Evolutionary conservation across 2,797 vertebrate species (phyloP), one percentile per base, ranked within the genome.

Genomic region (Lagocephalus sceleratus): DNA sequence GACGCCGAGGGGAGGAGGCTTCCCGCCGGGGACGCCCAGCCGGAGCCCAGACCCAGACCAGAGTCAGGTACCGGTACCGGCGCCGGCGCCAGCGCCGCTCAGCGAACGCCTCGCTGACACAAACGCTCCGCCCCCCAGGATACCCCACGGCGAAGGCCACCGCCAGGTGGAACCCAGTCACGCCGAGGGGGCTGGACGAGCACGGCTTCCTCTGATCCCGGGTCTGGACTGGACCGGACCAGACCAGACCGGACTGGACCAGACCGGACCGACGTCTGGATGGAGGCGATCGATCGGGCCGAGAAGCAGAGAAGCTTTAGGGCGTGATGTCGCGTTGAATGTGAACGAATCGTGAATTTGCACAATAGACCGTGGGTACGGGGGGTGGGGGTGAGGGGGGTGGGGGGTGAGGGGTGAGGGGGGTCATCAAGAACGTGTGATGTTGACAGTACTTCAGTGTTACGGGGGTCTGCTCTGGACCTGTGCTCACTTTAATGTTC

Each of bases 161-260:
- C 21, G 87, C 76, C 2, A 90, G 85, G 65, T 93, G 91, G 91
- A 91, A 89, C 70, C 90, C 89, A 10, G 83, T 93, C 14, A 84
- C 89, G 66, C 52, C 81, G 3, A 91, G 88, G 71, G 87, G 85
- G 55, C 83, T 92, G 2, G 90, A 91, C 53, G 91, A 92, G 66
- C 90, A 91, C 15, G 89, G 90, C 29, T 91, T 81, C 71, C 71
- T 92, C n/a, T 92, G 80, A 91, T 60, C 39, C 38, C 6, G 53
- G 29, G 12, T 16, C 0, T 7, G 9, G 59, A 47, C 16, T 56
- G 15, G 46, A n/a, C n/a, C n/a, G n/a, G n/a, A n/a, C n/a, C n/a
- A n/a, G n/a, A n/a, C n/a, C n/a, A n/a, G n/a, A n/a, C n/a, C n/a
- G n/a, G n/a, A n/a, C n/a, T n/a, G n/a, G n/a, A n/a, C n/a, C n/a